Evolutionary conservation across 2,888 invertebrate genomes (phyloP).

Genomic region (Anticlea derivata): DNA sequence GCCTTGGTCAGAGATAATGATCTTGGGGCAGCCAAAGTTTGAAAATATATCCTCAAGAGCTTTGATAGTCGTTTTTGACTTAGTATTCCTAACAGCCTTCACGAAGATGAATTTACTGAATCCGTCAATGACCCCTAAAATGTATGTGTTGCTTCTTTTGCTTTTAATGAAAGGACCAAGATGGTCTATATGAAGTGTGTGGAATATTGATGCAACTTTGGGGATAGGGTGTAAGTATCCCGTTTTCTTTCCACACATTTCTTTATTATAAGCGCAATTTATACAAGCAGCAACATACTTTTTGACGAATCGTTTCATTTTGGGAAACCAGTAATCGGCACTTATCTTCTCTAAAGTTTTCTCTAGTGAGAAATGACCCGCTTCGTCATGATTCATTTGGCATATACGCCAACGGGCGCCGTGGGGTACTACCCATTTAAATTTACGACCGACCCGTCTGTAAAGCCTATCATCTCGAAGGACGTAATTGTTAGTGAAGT

Average conservation of each 20-base stretch:
- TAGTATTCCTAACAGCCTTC: constrained; percentile 1
- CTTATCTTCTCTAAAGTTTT: constrained; percentile 12
- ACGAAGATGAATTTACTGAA: constrained; percentile 15
- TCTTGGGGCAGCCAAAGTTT: constrained; percentile 1
- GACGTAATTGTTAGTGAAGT: neutral
- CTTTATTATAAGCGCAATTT: constrained; percentile 10
- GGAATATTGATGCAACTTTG: neutral
- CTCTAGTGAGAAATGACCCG: constrained; percentile 7
- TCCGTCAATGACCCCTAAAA: constrained; percentile 9
- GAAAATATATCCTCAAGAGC: constrained; percentile 5
- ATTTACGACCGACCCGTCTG: neutral
- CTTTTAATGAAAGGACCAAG: constrained; percentile 15
- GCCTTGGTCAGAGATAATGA: constrained; percentile 8
- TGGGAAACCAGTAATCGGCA: constrained; percentile 54
- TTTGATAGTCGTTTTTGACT: constrained; percentile 7
- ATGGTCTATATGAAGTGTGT: constrained; percentile 13
- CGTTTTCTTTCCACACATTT: neutral
- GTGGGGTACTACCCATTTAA: constrained; percentile 14
- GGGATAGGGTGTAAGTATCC: constrained; percentile 18
- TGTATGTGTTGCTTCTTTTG: constrained; percentile 9
- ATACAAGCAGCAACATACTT: constrained; percentile 17
- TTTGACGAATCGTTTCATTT: constrained; percentile 51
- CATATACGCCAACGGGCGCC: constrained; percentile 4
- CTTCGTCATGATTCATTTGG: constrained; percentile 9
- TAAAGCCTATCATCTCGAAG: neutral